These are phyloP conservation scores for Macropis europaea DNA, from an alignment of 2,888 invertebrate species.

Conservation along the genomic window DNA sequence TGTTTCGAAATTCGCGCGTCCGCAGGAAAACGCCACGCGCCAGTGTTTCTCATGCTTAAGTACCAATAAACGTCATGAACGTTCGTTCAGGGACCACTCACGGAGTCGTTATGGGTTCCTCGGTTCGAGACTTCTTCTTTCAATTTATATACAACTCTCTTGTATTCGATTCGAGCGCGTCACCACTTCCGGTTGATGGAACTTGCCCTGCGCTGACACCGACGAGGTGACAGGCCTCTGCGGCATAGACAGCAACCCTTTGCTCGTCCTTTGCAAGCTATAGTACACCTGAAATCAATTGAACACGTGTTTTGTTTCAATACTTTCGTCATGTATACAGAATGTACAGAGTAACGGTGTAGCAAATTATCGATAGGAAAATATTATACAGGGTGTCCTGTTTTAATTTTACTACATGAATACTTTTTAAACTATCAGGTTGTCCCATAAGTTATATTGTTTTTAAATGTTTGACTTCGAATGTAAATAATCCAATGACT, in stretches of 20 bases:
- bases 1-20: conserved; percentile 36
- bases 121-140: neutral
- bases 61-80: neutral
- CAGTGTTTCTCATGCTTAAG: neutral
- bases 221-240: conserved; percentile 86
- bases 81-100: neutral
- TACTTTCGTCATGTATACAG: no score
- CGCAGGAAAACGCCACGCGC: conserved; percentile 21
- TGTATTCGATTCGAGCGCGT: conserved; percentile 93
- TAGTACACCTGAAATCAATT: conserved; percentile 87
- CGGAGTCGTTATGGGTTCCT: conserved; percentile 7
- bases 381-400: no score
- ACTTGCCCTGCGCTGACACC: conserved; percentile 86
- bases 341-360: no score
- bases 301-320: conserved; percentile 7
- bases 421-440: no score
- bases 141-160: conserved; percentile 92
- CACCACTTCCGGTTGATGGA: conserved; percentile 90
- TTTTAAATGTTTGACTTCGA: no score
- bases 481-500: no score
- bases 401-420: no score
- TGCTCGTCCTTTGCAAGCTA: conserved; percentile 87
- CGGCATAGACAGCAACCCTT: conserved; percentile 84
- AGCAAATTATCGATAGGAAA: no score
- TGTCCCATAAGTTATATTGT: no score